phyloP scores from a whole-genome alignment of 2,797 vertebrate genomes.

The Melanotaenia nigrans region DNA sequence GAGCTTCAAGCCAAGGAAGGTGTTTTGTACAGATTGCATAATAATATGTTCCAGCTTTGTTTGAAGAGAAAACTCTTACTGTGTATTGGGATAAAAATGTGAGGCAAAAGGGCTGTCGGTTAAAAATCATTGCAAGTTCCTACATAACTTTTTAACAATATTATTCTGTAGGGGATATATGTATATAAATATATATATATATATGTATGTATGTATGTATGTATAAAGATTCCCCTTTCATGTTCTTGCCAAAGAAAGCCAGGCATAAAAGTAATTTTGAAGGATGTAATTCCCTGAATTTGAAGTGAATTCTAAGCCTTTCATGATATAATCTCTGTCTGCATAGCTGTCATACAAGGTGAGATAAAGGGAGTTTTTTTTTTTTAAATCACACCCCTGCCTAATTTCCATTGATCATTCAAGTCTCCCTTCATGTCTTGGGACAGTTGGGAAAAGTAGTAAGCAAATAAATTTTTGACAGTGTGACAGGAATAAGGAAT shows the following conservation, averaged over 20 bases:
- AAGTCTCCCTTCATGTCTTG: constrained; percentile 52
- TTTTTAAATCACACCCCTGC: constrained; percentile 41
- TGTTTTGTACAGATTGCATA: not conserved
- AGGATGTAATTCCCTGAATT: not conserved
- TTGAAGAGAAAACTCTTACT: constrained; percentile 3
- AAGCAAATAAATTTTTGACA: constrained; percentile 74
- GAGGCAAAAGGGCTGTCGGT: not conserved
- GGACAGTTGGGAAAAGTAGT: constrained; percentile 67
- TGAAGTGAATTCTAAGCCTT: constrained; percentile 10
- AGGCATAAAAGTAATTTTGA: not conserved
- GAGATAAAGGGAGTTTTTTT: constrained; percentile 23
- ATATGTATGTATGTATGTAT: too few species aligned
- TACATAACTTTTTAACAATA: not conserved
- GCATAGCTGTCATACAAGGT: not conserved
- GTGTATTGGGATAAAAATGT: not conserved
- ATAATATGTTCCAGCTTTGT: constrained; percentile 4
- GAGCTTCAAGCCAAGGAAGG: constrained; percentile 17
- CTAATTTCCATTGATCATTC: constrained; percentile 61
- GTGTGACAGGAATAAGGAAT: constrained; percentile 78
- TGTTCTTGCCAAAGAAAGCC: not conserved
- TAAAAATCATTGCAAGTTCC: not conserved
- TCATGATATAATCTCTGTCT: constrained; percentile 24
- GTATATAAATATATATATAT: too few species aligned
- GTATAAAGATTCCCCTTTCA: not conserved
- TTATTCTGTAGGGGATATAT: not conserved